phyloP scores from a whole-genome alignment of 2,113 vertebrate species.

The Lepus europaeus region DNA sequence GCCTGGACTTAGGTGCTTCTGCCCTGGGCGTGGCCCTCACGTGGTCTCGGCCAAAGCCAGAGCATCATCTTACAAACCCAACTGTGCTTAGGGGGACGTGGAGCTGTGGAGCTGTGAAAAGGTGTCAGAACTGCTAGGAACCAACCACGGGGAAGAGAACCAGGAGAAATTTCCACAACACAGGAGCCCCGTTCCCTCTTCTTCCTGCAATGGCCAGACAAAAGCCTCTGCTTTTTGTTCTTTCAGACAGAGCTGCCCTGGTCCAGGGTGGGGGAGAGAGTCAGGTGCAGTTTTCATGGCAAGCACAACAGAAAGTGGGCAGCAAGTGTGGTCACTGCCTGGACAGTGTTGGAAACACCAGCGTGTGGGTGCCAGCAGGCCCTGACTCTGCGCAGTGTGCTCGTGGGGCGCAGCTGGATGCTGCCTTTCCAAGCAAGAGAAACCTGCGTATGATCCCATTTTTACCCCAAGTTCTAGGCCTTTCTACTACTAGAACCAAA shows the following conservation, averaged over 20 bases:
- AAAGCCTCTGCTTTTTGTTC: conserved; percentile 2
- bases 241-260: conserved; percentile 6
- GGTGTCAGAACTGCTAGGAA: neutral
- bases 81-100: neutral
- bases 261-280: neutral
- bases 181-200: neutral
- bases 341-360: neutral
- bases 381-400: neutral
- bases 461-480: neutral
- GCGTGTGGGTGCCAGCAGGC: neutral
- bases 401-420: neutral
- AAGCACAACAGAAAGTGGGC: neutral
- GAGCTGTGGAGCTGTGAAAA: neutral
- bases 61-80: neutral
- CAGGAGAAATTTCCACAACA: neutral
- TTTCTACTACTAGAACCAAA: neutral
- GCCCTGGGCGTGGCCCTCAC: neutral
- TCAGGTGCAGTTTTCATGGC: neutral
- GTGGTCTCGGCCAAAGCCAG: neutral
- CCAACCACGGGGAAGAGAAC: neutral
- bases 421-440: neutral
- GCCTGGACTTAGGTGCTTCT: neutral
- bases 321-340: neutral
- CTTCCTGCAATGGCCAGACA: neutral
- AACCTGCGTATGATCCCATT: neutral